Base-by-base conservation (phyloP, 2,113 vertebrate genomes). In the Suricata suricatta region DNA sequence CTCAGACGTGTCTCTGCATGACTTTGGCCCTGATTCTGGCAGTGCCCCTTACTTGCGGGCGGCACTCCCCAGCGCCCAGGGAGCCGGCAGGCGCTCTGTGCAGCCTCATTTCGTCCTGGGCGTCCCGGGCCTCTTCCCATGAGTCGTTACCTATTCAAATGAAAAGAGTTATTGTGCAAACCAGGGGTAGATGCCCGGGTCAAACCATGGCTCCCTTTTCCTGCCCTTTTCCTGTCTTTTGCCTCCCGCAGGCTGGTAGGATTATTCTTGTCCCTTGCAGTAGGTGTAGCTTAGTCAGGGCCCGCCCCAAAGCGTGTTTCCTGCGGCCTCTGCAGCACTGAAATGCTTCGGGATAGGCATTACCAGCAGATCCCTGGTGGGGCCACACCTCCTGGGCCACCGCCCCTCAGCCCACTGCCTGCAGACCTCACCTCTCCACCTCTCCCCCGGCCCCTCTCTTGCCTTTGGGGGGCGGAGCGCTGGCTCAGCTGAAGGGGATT, bases 261-360 rank as follows among this genome's bases (percentile, higher is more conserved):
- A 8, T 44, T 33, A 11, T 21, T 15, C 14, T 76, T 50, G 47
- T 44, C 57, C 66, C 74, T 76, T 14, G 5, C 11, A 2, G 29
- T 14, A 11, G 50, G 60, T 38, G 69, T 82, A 33, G 69, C 54
- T 52, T 63, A 29, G 9, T 44, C 29, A 0, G 6, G 6, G 44
- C 13, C 33, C 11, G 1, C 76, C 33, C 66, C 41, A 4, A 14
- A 19, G 38, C n/a, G 50, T 64, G 9, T 79, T 57, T 52, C 54
- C 31, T 11, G 12, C 29, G 47, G 81, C 35, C n/a, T 16, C 66
- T 74, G 38, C 5, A n/a, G 19, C 31, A 29, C 2, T 23, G 29
- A 64, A 38, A 31, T 31, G 13, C 3, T 0, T 1, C 47, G 2
- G 7, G 35, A n/a, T 15, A 4, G 84, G 12, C 83, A 2, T 27